Conservation (phyloP, 2,888 invertebrate species). For the Philereme transversata region DNA sequence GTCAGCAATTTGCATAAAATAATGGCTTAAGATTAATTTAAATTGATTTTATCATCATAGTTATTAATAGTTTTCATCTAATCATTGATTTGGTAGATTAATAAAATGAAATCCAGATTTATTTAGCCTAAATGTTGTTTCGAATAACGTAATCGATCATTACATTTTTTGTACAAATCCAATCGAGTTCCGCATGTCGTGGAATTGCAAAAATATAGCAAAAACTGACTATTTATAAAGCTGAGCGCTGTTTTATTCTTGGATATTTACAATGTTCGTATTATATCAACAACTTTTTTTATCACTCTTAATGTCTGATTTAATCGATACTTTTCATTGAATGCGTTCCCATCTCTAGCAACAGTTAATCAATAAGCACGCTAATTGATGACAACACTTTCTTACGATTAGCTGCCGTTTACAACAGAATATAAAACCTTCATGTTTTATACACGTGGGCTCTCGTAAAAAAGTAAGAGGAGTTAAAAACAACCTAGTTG, state of each 20-base stretch:
- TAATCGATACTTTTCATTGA: constrained; percentile 12
- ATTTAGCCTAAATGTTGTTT: constrained; percentile 41
- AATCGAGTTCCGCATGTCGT: constrained; percentile 56
- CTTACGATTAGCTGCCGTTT: constrained; percentile 43
- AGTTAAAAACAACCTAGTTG: background rate
- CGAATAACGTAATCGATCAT: constrained; percentile 58
- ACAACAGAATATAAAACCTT: constrained; percentile 28
- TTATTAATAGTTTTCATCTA: constrained; percentile 11
- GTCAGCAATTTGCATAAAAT: background rate
- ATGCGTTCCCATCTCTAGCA: constrained; percentile 31
- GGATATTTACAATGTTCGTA: background rate
- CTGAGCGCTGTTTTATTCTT: constrained; percentile 12
- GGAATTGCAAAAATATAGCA: constrained; percentile 38
- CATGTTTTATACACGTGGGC: constrained; percentile 27
- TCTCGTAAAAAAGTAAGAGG: background rate
- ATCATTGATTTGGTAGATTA: constrained; percentile 2
- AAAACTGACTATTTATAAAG: constrained; percentile 29
- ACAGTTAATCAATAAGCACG: constrained; percentile 44
- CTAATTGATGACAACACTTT: constrained; percentile 55
- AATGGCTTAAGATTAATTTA: background rate
- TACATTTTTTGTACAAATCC: constrained; percentile 53
- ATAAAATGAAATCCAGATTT: constrained; percentile 32
- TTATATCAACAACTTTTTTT: background rate
- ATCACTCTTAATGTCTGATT: background rate
- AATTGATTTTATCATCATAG: constrained; percentile 4